A percentile compares a stretch with the other conserved stretches of the same genome.
Evolutionary conservation across 2,797 vertebrate species (phyloP).

Genomic region (Danio tinwini): DNA sequence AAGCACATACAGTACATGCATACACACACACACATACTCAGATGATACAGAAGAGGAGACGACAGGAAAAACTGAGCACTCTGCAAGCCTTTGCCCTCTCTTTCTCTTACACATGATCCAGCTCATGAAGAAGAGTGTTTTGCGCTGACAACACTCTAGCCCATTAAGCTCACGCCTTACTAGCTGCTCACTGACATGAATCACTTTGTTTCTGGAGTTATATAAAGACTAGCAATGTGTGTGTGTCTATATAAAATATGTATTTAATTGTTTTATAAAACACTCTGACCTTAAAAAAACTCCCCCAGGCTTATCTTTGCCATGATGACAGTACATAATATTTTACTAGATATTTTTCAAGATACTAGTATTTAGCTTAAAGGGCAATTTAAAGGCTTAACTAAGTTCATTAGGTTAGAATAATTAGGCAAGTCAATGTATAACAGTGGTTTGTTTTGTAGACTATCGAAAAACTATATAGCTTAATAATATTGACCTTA

Average conservation of each 20-base stretch:
- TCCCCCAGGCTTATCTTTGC: too few relatives aligned
- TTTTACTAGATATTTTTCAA: too few relatives aligned
- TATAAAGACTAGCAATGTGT: constrained; percentile 33
- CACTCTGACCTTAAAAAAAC: too few relatives aligned
- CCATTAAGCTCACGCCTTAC: constrained; percentile 30
- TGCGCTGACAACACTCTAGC: constrained; percentile 29
- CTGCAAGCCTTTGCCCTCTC: background rate
- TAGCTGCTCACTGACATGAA: constrained; percentile 45
- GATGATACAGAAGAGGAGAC: background rate
- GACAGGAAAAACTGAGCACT: background rate
- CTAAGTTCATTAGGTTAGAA: too few relatives aligned
- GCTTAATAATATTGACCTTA: too few relatives aligned
- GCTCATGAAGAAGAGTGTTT: constrained; percentile 21
- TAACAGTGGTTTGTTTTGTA: too few relatives aligned
- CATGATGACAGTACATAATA: too few relatives aligned
- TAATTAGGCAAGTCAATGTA: too few relatives aligned
- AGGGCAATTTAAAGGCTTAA: too few relatives aligned
- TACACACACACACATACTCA: background rate
- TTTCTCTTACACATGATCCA: constrained; percentile 11
- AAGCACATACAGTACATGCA: background rate
- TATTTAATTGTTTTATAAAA: too few relatives aligned
- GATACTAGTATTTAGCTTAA: too few relatives aligned
- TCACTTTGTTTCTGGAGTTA: constrained; percentile 33
- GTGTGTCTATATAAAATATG: background rate
- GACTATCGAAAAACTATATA: too few relatives aligned